Percentiles rank a stretch among this genome's conserved stretches.
Evolutionary conservation across 1,140 invertebrate species (phyloP).

Genomic region (Pissodes strobi): DNA sequence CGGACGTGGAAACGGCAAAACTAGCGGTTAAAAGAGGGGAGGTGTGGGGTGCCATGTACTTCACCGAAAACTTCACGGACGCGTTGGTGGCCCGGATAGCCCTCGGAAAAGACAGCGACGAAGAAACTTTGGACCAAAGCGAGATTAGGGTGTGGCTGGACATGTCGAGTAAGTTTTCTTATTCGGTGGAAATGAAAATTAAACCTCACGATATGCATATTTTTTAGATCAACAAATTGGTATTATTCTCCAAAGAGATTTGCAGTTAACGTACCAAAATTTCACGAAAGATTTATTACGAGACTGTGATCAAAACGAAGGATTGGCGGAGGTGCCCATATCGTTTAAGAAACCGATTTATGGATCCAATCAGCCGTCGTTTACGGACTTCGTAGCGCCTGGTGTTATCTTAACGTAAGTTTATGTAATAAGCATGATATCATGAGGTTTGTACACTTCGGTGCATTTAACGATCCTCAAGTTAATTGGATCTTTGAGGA

Average conservation of each 20-base stretch:
- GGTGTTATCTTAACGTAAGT: constrained; percentile 88
- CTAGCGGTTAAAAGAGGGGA: constrained; percentile 73
- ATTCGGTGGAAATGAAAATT: neutral
- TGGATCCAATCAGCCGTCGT: constrained; percentile 80
- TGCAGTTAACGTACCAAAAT: constrained; percentile 73
- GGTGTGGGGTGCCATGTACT: constrained; percentile 81
- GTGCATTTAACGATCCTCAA: too few species aligned
- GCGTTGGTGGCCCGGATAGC: constrained; percentile 73
- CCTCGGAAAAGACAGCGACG: constrained; percentile 68
- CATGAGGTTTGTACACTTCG: too few species aligned
- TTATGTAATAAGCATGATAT: too few species aligned
- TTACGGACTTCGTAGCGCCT: constrained; percentile 93
- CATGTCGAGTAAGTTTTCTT: constrained; percentile 78
- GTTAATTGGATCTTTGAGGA: too few species aligned
- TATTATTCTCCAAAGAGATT: constrained; percentile 74
- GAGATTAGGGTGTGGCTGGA: constrained; percentile 82
- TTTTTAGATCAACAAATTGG: constrained; percentile 89
- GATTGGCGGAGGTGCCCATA: constrained; percentile 72
- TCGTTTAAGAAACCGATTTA: constrained; percentile 85
- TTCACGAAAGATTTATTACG: constrained; percentile 70
- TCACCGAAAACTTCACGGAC: constrained; percentile 81
- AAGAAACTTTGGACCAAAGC: constrained; percentile 71
- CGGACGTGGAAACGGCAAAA: constrained; percentile 67
- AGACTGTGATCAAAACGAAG: constrained; percentile 72
- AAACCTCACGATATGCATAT: neutral